Conservation (phyloP, 92 coral and sea anemone species). For the Pocillopora meandrina region DNA sequence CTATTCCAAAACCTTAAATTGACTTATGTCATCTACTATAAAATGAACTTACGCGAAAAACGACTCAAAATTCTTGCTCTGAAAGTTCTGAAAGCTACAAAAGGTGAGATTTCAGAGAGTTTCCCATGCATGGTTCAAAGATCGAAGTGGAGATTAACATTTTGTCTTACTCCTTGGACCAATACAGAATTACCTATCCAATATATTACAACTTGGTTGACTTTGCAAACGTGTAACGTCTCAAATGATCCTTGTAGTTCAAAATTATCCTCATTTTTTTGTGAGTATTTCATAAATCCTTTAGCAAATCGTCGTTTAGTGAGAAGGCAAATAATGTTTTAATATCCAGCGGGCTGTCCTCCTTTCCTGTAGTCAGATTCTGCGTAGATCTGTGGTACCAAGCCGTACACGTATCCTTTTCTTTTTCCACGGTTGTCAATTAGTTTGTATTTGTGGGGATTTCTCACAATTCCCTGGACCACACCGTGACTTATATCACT, state of each 20-base stretch:
- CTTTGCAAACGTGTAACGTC: background rate
- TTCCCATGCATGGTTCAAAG: too few species aligned
- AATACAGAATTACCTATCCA: background rate
- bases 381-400: constrained; percentile 80
- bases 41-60: too few species aligned
- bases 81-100: too few species aligned
- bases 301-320: background rate
- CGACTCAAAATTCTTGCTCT: too few species aligned
- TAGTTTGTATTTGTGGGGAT: constrained; percentile 52
- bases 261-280: background rate
- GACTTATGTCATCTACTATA: too few species aligned
- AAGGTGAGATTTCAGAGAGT: too few species aligned
- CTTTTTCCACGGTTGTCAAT: constrained; percentile 64
- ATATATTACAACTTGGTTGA: constrained; percentile 1
- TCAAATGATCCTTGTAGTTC: background rate
- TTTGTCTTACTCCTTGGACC: background rate
- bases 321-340: background rate
- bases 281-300: background rate
- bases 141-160: background rate
- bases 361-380: constrained; percentile 98
- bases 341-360: constrained; percentile 90
- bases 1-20: too few species aligned
- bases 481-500: constrained; percentile 96
- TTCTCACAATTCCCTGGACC: constrained; percentile 91
- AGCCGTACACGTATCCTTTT: constrained; percentile 71